Evolutionary conservation across 1,140 invertebrate species (phyloP), one percentile per base, ranked within the genome.

Genomic region (Pseudomyrmex flavicornis): DNA sequence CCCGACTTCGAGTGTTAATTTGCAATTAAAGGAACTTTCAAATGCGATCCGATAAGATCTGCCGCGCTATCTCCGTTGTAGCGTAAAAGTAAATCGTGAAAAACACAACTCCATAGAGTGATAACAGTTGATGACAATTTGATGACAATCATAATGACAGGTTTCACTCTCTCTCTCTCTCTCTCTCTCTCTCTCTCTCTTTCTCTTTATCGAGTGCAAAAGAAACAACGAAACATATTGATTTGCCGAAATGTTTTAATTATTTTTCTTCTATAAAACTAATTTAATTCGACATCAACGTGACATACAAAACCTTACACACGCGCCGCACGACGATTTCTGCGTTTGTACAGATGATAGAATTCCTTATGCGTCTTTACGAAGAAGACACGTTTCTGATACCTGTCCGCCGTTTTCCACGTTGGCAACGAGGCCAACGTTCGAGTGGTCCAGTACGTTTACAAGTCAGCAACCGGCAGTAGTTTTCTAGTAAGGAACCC

Each of bases 371-470:
- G 22, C 54, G 66, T 59, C 15, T 12, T 15, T n/a, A 3, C n/a
- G 0, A 58, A 20, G 20, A 69, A 56, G 63, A 15, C 17, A 58
- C n/a, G 2, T 10, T 17, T 13, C 59, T 7, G 35, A 66, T 54
- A 56, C 74, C 48, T 44, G 26, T 20, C 54, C 15, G n/a, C 15
- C 17, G 44, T 79, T 79, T 79, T 79, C 76, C 54, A 22, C 66
- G 20, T 70, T 50, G 17, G 17, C 50, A 68, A 66, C 20, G 61
- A 15, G 26, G 66, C n/a, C 35, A 52, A 66, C 44, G 56, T 35
- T 61, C 73, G 59, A 62, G 61, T 66, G 70, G 76, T 70, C 59
- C 56, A 75, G 48, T 65, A 70, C 7, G 68, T 76, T 74, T 72
- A 82, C 48, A 63, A 83, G 44, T 59, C 58, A 58, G 74, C 63